Base-by-base conservation (phyloP, 2,888 invertebrate species). In the Epicampocera succincta region DNA sequence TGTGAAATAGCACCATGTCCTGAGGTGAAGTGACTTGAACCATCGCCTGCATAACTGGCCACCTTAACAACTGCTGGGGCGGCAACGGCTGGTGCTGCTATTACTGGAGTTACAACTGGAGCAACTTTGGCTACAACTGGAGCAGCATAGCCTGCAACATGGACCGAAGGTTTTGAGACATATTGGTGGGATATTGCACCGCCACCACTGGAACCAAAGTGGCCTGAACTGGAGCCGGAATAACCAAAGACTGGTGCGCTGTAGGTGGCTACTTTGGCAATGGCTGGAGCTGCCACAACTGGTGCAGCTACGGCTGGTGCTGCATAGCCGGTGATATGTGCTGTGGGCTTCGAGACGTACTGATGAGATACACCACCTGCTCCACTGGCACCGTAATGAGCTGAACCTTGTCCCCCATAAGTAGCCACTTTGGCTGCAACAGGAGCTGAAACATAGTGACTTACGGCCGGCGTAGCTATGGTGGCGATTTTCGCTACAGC, bases 291-390 rank as follows among this genome's bases (percentile, higher is more conserved):
- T 9, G 83, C 83, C 4, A 85, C 52, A 0, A 84, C 83, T 4
- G 87, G 86, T 3, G 80, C 84, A 11, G 85, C 52, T 0, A 86
- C 44, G 50, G 79, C 75, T 19, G 85, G 84, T n/a, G 78, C 52
- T 13, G 71, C 72, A 75, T 78, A 76, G n/a, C 52, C 52, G 1
- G 66, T 91, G 1, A 92, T 91, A 1, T 92, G 92, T 1, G 92
- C 83, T 0, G 63, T 58, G 5, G 86, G 86, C 61, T 85, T 85
- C 2, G 87, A 86, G 0, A 87, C 77, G 19, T 85, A 85, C 61
- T 87, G 87, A 81, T 86, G 86, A 0, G 87, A 86, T 13, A 85
- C 65, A 2, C 85, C 84, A 54, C 61, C 40, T n/a, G 13, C n/a
- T n/a, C 60, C 60, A n/a, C 60, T 42, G 13, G 65, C 48, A 40